Evolutionary conservation across 2,797 vertebrate genomes (phyloP), one percentile per base, ranked within the genome.

Genomic region (Brachyalestes nurse): DNA sequence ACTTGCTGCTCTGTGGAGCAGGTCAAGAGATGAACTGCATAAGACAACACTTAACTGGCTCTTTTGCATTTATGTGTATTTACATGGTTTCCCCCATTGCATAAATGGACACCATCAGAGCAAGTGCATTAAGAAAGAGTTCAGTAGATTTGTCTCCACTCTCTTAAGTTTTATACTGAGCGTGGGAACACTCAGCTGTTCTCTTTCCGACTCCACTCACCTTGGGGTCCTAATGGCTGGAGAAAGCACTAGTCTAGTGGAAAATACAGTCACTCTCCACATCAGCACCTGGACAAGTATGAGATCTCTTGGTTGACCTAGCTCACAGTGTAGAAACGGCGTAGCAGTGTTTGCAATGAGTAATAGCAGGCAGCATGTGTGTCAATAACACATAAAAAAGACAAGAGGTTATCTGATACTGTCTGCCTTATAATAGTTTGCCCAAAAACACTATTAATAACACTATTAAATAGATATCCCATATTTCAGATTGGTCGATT

Each of bases 301-400:
- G 83, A 90, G 89, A 88, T 90, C 92, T 85, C 88, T 86, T 89
- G 84, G 79, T 88, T 88, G 85, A 76, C 83, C 51, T 61, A 64
- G 75, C 28, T 75, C 60, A 28, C 58, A 78, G 87, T 85, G 90
- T 88, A 82, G 79, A 75, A 60, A 83, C 82, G 86, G 86, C 83
- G 89, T 83, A 75, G 86, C 85, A 80, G 82, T 81, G 83, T 87
- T 89, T 88, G 82, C 87, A 90, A 88, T 82, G 88, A 87, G 84
- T 74, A 85, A 81, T 71, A 77, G 38, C 57, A 79, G 84, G 87
- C 7, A 12, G 45, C 89, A 89, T 91, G 87, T 89, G 53, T 21
- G 28, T 82, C 78, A 82, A 42, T 67, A 77, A 77, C 74, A 77
- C 25, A 5, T 70, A 51, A 73, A 78, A 81, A 79, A 75, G 82